These are phyloP conservation scores for Chalcis sispes DNA, from an alignment of 2,888 invertebrate genomes.

Conservation along the genomic window DNA sequence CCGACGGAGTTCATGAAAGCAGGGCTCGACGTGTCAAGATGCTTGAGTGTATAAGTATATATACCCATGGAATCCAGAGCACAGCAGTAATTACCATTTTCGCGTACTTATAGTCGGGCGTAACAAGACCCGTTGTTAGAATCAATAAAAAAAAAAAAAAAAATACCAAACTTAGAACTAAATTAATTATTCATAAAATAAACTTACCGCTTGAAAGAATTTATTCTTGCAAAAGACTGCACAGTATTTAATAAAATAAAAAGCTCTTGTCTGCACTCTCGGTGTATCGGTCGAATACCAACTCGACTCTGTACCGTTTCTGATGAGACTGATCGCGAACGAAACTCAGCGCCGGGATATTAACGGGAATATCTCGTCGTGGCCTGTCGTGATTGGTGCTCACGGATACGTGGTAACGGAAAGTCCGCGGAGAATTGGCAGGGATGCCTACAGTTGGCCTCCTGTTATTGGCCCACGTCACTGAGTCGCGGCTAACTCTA, in stretches of 20 bases:
- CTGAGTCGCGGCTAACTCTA: constrained; percentile 10
- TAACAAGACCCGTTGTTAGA: too few species aligned
- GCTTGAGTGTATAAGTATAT: background rate
- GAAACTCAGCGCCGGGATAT: constrained; percentile 67
- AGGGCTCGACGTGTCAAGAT: constrained; percentile 27
- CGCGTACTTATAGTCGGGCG: too few species aligned
- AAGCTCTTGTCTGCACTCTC: background rate
- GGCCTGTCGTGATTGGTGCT: constrained; percentile 80
- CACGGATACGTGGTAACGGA: constrained; percentile 69
- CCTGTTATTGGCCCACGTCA: constrained; percentile 83
- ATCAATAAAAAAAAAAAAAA: background rate
- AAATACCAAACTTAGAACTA: too few species aligned
- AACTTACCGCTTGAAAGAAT: constrained; percentile 38
- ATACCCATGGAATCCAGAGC: background rate
- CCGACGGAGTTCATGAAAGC: background rate
- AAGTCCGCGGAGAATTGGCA: constrained; percentile 75
- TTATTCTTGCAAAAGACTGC: background rate
- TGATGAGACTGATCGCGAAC: constrained; percentile 69
- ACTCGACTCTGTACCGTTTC: constrained; percentile 1
- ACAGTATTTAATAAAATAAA: constrained; percentile 18
- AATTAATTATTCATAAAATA: too few species aligned
- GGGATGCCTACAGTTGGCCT: constrained; percentile 79
- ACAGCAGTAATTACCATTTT: background rate
- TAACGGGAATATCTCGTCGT: constrained; percentile 78
- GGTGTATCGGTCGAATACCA: background rate